These are phyloP conservation scores for Amazona guildingii DNA, from an alignment of 2,113 vertebrate genomes.

Conservation along the genomic window DNA sequence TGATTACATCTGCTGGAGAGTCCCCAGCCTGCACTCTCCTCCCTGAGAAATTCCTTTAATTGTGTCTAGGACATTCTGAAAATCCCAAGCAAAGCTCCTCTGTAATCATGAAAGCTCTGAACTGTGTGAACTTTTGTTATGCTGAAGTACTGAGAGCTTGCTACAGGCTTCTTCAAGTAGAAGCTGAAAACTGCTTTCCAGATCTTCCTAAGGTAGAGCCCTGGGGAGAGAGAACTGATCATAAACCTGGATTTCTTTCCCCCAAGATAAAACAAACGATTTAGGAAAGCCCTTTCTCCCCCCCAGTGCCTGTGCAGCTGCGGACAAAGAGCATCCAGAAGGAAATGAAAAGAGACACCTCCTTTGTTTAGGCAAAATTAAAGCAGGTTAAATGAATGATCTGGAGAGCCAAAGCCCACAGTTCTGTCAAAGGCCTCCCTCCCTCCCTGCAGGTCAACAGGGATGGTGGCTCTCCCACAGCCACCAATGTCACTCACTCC, in stretches of 20 bases:
- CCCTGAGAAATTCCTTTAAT: conserved; percentile 39
- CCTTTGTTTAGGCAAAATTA: not conserved
- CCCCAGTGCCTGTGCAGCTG: not conserved
- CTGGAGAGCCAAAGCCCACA: not conserved
- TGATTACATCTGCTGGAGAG: conserved; percentile 63
- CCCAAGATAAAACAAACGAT: not conserved
- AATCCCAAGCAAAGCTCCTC: conserved; percentile 34
- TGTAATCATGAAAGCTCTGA: conserved; percentile 27
- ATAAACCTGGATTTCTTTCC: not conserved
- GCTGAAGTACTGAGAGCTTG: not conserved
- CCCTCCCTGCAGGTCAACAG: not conserved
- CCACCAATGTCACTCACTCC: not conserved
- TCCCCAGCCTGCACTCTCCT: conserved; percentile 45
- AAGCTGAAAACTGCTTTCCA: not conserved
- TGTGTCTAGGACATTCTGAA: conserved; percentile 39
- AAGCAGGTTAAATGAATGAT: not conserved
- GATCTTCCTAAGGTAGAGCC: not conserved
- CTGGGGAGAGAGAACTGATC: not conserved
- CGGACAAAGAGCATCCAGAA: not conserved
- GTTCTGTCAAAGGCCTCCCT: not conserved
- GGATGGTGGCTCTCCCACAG: not conserved
- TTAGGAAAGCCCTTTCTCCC: not conserved
- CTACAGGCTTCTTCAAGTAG: not conserved
- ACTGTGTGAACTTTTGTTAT: conserved; percentile 19
- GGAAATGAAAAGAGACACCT: not conserved